Evolutionary conservation across 2,797 vertebrate species (phyloP).

Genomic region (Onychomys arenicola): DNA sequence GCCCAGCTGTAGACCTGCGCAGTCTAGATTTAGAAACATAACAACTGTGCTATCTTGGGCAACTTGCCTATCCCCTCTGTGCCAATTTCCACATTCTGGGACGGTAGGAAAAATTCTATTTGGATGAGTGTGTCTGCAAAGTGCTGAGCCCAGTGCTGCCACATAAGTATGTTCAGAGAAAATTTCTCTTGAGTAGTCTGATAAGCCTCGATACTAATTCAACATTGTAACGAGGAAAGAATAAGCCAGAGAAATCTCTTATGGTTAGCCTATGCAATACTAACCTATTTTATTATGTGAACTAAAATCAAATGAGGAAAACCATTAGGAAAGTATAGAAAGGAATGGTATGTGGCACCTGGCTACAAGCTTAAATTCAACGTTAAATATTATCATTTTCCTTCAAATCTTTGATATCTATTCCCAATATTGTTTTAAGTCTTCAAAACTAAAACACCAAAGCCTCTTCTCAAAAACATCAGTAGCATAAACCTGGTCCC

Average conservation of each 20-base stretch:
- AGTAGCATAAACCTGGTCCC: background rate
- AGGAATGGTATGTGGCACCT: background rate
- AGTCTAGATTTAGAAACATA: background rate
- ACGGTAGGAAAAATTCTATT: background rate
- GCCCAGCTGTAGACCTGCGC: background rate
- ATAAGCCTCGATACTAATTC: background rate
- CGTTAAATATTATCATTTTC: background rate
- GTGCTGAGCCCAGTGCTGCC: background rate
- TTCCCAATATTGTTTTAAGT: background rate
- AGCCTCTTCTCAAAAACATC: conserved; percentile 4
- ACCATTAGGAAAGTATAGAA: background rate
- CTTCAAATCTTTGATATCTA: conserved; percentile 19
- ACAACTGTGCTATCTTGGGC: background rate
- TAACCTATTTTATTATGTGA: conserved; percentile 12
- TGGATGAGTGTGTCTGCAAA: background rate
- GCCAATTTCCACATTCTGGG: background rate
- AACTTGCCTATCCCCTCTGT: background rate
- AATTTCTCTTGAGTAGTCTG: conserved; percentile 10
- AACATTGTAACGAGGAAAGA: background rate
- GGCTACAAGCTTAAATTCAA: conserved; percentile 7
- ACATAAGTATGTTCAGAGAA: background rate
- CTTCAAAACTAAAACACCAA: conserved; percentile 40
- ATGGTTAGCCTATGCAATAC: background rate
- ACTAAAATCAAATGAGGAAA: conserved; percentile 17
- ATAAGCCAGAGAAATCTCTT: conserved; percentile 30